These are phyloP conservation scores for Trichopoda pennipes DNA, from an alignment of 2,888 invertebrate species.

Conservation along the genomic window DNA sequence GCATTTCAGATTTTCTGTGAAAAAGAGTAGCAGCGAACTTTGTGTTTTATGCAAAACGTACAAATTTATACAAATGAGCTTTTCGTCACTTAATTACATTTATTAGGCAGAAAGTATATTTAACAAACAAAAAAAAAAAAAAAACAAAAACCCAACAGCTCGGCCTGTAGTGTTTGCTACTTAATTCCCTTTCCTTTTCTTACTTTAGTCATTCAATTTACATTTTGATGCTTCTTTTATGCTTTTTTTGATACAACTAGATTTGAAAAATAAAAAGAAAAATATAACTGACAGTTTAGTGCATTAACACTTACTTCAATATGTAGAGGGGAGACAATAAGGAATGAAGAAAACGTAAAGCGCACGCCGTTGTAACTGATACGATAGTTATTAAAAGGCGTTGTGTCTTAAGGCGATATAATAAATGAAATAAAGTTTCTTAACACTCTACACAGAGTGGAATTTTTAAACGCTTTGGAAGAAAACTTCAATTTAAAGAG, in stretches of 20 bases:
- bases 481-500: too few relatives aligned
- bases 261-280: background rate
- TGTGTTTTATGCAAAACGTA: conserved; percentile 34
- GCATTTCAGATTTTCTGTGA: too few relatives aligned
- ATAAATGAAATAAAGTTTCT: background rate
- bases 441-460: conserved; percentile 4
- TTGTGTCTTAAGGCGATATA: background rate
- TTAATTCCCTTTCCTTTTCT: background rate
- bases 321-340: conserved; percentile 8
- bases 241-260: background rate
- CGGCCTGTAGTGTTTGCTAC: conserved; percentile 1
- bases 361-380: conserved; percentile 34
- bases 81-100: conserved; percentile 60
- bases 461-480: too few relatives aligned
- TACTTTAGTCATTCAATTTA: conserved; percentile 38
- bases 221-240: conserved; percentile 26
- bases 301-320: conserved; percentile 66
- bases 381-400: conserved; percentile 26
- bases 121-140: background rate
- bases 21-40: too few relatives aligned
- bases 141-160: background rate
- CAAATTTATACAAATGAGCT: conserved; percentile 55
- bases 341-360: conserved; percentile 9
- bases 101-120: conserved; percentile 41
- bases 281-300: conserved; percentile 39